A percentile compares a stretch with the other conserved stretches of the same genome.
Evolutionary conservation across 2,113 vertebrate genomes (phyloP).

Genomic region (Macquaria ambigua): DNA sequence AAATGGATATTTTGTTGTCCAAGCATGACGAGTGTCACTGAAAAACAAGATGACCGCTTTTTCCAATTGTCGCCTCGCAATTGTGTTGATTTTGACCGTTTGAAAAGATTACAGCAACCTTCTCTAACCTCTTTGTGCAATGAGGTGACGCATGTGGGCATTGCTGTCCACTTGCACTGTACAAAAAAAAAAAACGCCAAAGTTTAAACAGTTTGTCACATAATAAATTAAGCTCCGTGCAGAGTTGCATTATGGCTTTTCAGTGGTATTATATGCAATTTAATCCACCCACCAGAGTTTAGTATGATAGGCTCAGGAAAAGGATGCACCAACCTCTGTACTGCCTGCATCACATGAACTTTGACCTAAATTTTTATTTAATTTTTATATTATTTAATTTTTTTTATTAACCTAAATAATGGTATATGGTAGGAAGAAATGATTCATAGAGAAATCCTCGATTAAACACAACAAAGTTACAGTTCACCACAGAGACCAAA

Average conservation of each 20-base stretch:
- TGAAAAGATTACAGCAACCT: neutral
- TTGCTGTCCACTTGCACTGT: neutral
- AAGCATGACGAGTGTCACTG: neutral
- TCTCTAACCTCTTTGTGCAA: neutral
- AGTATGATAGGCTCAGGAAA: neutral
- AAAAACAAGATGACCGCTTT: neutral
- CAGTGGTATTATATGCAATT: neutral
- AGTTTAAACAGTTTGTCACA: too few relatives aligned
- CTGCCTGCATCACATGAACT: neutral
- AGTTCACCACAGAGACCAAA: too few relatives aligned
- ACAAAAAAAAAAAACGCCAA: neutral
- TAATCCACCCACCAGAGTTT: neutral
- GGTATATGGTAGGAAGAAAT: neutral
- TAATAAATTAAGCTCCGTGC: neutral
- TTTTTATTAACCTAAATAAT: neutral
- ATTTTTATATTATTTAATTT: too few relatives aligned
- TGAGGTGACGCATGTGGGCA: neutral
- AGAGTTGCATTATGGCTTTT: neutral
- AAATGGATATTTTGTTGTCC: slow-evolving; percentile 9
- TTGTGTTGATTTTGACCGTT: neutral
- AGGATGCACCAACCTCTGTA: neutral
- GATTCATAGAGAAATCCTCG: neutral
- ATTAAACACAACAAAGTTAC: too few relatives aligned
- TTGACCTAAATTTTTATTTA: neutral
- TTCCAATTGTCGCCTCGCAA: neutral